Percentiles rank a stretch among this genome's conserved stretches.
Conservation (phyloP, 2,888 invertebrate genomes). For the Neelides folsomi region DNA sequence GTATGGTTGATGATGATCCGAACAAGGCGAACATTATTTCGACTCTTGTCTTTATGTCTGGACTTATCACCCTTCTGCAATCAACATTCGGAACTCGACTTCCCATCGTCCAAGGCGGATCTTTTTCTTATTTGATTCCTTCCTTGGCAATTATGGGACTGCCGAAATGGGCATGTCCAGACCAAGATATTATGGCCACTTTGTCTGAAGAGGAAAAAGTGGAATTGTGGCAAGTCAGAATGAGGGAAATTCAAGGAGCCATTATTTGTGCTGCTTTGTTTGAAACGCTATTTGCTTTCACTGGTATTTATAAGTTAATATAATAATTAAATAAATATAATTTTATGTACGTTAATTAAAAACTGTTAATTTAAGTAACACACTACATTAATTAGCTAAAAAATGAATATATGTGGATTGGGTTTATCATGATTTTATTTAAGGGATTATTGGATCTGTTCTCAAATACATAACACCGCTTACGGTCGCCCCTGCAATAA, state of each 20-base stretch:
- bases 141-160: slow-evolving; percentile 59
- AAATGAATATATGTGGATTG: too few relatives aligned
- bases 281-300: slow-evolving; percentile 9
- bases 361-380: too few relatives aligned
- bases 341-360: too few relatives aligned
- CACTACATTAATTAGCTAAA: too few relatives aligned
- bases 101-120: slow-evolving; percentile 45
- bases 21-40: slow-evolving; percentile 62
- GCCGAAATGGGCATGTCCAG: slow-evolving; percentile 58
- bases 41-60: slow-evolving; percentile 69
- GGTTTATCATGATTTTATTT: too few relatives aligned
- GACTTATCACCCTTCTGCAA: slow-evolving; percentile 59
- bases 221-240: slow-evolving; percentile 56
- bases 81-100: slow-evolving; percentile 52
- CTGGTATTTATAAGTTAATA: slow-evolving; percentile 1
- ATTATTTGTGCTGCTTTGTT: background rate
- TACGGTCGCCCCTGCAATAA: slow-evolving; percentile 41
- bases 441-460: slow-evolving; percentile 39
- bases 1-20: slow-evolving; percentile 62
- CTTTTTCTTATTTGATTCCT: slow-evolving; percentile 65
- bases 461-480: slow-evolving; percentile 41
- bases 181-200: slow-evolving; percentile 39
- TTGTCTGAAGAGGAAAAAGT: slow-evolving; percentile 47
- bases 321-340: background rate
- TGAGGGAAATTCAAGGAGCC: slow-evolving; percentile 61